A percentile compares a stretch with the other conserved stretches of the same genome.
These are phyloP conservation scores for Panagrolaimus sp. DNA, from an alignment of 1,140 invertebrate species.

Conservation along the genomic window DNA sequence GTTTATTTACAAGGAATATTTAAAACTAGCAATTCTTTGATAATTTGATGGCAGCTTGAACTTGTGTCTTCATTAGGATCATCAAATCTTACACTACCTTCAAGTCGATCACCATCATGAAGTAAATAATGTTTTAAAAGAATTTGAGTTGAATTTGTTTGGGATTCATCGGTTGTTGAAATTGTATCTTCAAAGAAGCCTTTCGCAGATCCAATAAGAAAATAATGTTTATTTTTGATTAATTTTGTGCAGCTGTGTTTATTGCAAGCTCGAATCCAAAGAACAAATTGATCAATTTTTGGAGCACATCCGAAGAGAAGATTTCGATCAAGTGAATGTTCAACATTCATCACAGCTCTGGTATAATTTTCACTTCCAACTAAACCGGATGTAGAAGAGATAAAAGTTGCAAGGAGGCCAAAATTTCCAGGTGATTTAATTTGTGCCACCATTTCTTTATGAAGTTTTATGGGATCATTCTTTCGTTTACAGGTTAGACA, in stretches of 20 bases:
- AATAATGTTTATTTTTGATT: not conserved
- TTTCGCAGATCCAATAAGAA: not conserved
- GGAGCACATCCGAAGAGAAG: not conserved
- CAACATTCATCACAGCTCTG: not conserved
- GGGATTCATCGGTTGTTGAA: not conserved
- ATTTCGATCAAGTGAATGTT: not conserved
- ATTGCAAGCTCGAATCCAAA: conserved; percentile 4
- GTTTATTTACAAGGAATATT: no score
- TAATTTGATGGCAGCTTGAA: no score
- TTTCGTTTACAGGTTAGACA: not conserved
- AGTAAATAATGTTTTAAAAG: conserved; percentile 5
- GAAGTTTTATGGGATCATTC: not conserved
- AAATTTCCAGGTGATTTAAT: not conserved
- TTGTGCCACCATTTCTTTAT: not conserved
- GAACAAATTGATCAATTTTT: not conserved
- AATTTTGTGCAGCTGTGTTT: not conserved
- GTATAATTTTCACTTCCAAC: not conserved
- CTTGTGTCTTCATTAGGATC: no score
- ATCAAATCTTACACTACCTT: not conserved
- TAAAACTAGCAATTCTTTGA: no score
- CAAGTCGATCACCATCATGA: not conserved
- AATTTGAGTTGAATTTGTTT: not conserved
- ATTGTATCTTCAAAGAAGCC: conserved; percentile 7
- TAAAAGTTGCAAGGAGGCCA: not conserved
- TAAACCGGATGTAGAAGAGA: not conserved